These are phyloP conservation scores for Stegostoma tigrinum DNA, from an alignment of 2,113 vertebrate species.

Conservation along the genomic window DNA sequence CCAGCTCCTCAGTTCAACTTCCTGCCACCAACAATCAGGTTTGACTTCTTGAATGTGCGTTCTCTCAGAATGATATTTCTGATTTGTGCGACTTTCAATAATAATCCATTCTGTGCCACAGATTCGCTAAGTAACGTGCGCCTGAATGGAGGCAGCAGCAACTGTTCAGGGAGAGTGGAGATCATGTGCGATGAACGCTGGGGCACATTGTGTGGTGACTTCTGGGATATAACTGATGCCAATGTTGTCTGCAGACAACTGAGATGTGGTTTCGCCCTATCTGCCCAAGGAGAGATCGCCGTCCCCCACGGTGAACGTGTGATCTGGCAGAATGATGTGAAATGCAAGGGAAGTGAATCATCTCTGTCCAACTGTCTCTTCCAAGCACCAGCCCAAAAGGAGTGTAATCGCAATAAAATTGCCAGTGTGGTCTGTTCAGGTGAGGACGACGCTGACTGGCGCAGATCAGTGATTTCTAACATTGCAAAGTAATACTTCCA, in stretches of 20 bases:
- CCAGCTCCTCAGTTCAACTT: neutral
- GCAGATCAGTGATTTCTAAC: too few relatives aligned
- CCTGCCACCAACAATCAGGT: neutral
- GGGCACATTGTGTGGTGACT: neutral
- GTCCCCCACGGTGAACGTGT: neutral
- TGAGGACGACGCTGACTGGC: neutral
- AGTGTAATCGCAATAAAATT: too few relatives aligned
- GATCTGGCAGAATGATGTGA: neutral
- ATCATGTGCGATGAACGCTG: constrained; percentile 46
- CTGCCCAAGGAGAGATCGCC: neutral
- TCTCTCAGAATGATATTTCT: too few relatives aligned
- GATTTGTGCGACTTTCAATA: neutral
- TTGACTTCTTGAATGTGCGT: too few relatives aligned
- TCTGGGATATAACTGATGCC: too few relatives aligned
- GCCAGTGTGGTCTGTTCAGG: constrained; percentile 4
- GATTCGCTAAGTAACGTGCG: neutral
- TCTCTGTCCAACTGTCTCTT: neutral
- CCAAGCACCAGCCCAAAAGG: neutral
- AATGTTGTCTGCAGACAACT: too few relatives aligned
- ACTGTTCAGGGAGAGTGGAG: constrained; percentile 57
- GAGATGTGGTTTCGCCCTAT: neutral
- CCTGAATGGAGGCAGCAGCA: constrained; percentile 1
- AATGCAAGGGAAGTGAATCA: neutral
- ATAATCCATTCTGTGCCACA: neutral
- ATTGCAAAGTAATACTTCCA: too few relatives aligned